Base-by-base conservation (phyloP, 2,797 vertebrate species). In the Sebastiscus tertius region DNA sequence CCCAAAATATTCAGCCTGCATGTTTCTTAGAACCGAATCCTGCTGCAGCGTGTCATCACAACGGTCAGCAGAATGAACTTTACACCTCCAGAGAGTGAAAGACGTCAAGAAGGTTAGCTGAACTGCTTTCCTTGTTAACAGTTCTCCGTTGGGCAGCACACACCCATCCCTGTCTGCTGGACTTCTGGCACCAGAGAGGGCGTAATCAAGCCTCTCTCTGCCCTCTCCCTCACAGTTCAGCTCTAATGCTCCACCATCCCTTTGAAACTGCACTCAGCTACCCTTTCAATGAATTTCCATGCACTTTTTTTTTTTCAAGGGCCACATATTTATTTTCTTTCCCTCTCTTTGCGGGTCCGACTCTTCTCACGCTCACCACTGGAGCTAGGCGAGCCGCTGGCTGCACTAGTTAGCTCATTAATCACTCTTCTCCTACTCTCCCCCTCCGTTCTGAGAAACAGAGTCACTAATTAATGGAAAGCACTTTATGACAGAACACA, bases 381-480 rank as follows among this genome's bases (percentile, higher is more conserved):
- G 84, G 75, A 72, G 74, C 88, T 61, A 59, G 75, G 73, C 77
- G 20, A 84, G 80, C 83, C 65, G 59, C 85, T 72, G 89, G 84
- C 90, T 68, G 81, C 82, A 74, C 75, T 22, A 29, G 67, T 84
- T 81, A 55, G 83, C 80, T 92, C 92, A 87, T 92, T 88, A 89
- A 93, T 93, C 92, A 90, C 88, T 89, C 66, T 83, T 90, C 90
- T 87, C 90, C 52, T 39, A 18, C 62, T 78, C 84, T 80, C 61
- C 66, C 62, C 62, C 85, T 82, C 81, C 75, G 2, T 82, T 92
- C 92, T 82, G 65, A 91, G 85, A 87, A 89, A 90, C 79, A 79
- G 68, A 87, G 83, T 81, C 82, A 80, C 84, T 89, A 94, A 95
- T 95, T 94, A 92, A 94, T 91, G 94, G 94, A 93, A 91, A 93